These are phyloP conservation scores for Ceratotherium simum DNA, from an alignment of 2,113 vertebrate species.

Conservation along the genomic window DNA sequence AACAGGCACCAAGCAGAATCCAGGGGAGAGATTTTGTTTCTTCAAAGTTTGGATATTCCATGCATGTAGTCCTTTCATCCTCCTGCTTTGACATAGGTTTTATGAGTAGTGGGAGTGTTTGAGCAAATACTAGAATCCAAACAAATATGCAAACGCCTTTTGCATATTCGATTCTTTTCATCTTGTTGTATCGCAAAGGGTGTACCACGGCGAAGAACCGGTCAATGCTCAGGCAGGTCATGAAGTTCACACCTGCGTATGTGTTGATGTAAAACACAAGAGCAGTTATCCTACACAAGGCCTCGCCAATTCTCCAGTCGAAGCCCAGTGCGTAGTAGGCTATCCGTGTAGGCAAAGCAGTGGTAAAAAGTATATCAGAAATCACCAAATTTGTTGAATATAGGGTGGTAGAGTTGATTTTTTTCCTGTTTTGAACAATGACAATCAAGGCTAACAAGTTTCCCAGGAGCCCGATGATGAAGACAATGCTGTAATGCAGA, in stretches of 20 bases:
- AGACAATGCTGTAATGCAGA: constrained; percentile 91
- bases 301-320: constrained; percentile 93
- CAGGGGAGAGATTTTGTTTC: constrained; percentile 87
- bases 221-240: constrained; percentile 97
- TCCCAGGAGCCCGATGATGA: constrained; percentile 92
- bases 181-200: constrained; percentile 91
- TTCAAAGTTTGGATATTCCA: constrained; percentile 98
- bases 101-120: constrained; percentile 93
- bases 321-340: constrained; percentile 94
- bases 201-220: constrained; percentile 96
- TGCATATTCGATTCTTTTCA: constrained; percentile 92
- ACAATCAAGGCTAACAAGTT: constrained; percentile 94
- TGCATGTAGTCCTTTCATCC: constrained; percentile 90
- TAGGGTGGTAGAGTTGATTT: constrained; percentile 98
- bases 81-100: constrained; percentile 89
- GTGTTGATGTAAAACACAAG: constrained; percentile 97
- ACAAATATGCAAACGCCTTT: constrained; percentile 92
- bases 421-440: constrained; percentile 95
- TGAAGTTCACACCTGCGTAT: constrained; percentile 97
- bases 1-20: constrained; percentile 93
- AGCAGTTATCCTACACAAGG: constrained; percentile 90
- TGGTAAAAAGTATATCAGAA: constrained; percentile 96
- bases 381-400: constrained; percentile 96
- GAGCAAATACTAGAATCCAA: constrained; percentile 94
- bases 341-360: constrained; percentile 92